Percentiles rank a stretch among this genome's conserved stretches.
phyloP scores from a whole-genome alignment of 2,888 invertebrate genomes.

The Priocnemis perturbator region DNA sequence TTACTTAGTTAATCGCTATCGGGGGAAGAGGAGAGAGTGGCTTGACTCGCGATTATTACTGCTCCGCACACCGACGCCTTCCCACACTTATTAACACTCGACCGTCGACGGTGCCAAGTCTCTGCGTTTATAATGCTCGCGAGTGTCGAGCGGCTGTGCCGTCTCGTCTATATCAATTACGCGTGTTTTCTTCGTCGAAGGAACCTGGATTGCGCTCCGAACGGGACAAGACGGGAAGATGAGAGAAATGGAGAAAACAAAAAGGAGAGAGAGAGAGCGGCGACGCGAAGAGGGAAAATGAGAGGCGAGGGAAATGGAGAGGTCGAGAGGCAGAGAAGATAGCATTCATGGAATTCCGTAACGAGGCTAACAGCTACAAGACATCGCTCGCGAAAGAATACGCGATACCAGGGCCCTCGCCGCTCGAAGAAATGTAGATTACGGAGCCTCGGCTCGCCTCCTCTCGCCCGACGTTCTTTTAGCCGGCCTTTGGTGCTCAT shows the following conservation, averaged over 20 bases:
- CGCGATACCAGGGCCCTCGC: neutral
- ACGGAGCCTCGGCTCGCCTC: neutral
- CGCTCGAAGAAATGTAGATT: constrained; percentile 4
- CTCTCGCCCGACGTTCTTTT: neutral
- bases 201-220: neutral
- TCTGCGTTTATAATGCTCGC: constrained; percentile 1
- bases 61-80: neutral
- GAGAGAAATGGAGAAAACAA: constrained; percentile 9
- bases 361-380: constrained; percentile 53
- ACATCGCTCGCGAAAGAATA: constrained; percentile 4
- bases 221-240: neutral
- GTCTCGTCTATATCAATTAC: constrained; percentile 59
- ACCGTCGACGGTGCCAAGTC: neutral
- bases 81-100: neutral
- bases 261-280: neutral
- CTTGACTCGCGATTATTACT: too few species aligned
- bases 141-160: neutral
- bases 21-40: too few species aligned
- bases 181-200: constrained; percentile 46
- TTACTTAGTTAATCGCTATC: too few species aligned
- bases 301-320: constrained; percentile 10
- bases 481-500: too few species aligned
- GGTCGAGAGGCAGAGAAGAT: constrained; percentile 44
- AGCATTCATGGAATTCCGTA: constrained; percentile 66
- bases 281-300: neutral